Conservation (phyloP, 2,888 invertebrate genomes). For the Ophion ventricosus region DNA sequence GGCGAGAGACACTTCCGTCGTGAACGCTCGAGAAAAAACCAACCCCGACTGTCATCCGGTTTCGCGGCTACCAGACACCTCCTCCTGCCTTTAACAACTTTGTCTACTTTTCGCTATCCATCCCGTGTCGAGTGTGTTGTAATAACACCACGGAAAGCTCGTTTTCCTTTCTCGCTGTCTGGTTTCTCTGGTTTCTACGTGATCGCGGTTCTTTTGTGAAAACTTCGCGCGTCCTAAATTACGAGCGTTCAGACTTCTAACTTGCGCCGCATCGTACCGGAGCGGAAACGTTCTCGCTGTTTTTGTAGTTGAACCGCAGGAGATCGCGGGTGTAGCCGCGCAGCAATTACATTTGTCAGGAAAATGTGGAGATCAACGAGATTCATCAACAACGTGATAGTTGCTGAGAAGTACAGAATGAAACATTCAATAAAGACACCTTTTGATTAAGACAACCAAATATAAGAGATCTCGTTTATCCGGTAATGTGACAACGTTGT, state of each 20-base stretch:
- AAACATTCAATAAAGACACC: background rate
- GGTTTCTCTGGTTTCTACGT: slow-evolving; percentile 7
- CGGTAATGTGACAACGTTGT: background rate
- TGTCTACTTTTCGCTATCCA: slow-evolving; percentile 54
- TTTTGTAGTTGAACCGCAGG: background rate
- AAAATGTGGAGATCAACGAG: background rate
- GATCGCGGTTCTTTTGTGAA: slow-evolving; percentile 27
- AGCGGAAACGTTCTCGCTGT: background rate
- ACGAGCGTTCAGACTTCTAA: slow-evolving; percentile 23
- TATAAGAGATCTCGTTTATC: background rate
- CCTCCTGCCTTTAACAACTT: slow-evolving; percentile 61
- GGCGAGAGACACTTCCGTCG: slow-evolving; percentile 51
- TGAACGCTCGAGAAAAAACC: slow-evolving; percentile 32
- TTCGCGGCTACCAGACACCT: slow-evolving; percentile 34
- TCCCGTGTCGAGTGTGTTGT: slow-evolving; percentile 12
- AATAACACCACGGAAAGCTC: slow-evolving; percentile 39
- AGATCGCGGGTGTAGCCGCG: background rate
- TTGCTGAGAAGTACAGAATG: background rate
- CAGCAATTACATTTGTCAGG: background rate
- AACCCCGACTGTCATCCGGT: slow-evolving; percentile 51
- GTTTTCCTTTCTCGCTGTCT: slow-evolving; percentile 42
- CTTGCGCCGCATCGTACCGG: background rate
- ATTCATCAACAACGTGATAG: background rate
- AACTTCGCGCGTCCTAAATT: slow-evolving; percentile 31
- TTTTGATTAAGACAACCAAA: background rate